Conservation (phyloP, 2,113 vertebrate species). For the Dromaius novaehollandiae region DNA sequence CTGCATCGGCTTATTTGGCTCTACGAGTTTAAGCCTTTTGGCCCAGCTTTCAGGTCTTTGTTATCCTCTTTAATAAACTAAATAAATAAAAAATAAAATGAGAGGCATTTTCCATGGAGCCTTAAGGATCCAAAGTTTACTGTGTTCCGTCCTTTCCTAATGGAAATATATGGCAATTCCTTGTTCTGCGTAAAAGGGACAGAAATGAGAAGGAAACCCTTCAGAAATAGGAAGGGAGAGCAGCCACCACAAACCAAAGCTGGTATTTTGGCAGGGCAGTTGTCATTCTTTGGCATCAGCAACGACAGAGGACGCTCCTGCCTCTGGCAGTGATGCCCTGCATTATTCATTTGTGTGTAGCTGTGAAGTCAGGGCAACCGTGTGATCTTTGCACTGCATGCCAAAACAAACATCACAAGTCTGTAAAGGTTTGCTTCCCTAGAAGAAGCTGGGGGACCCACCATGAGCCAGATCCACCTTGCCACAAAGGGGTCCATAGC, state of each 20-base stretch:
- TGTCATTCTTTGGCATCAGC: background rate
- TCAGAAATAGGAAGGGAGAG: background rate
- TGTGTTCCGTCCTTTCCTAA: background rate
- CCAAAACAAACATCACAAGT: background rate
- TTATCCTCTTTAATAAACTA: background rate
- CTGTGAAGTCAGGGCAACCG: background rate
- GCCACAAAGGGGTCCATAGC: background rate
- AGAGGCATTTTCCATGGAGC: background rate
- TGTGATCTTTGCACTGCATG: rapidly evolving
- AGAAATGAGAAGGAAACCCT: background rate
- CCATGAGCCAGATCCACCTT: background rate
- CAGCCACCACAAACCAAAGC: background rate
- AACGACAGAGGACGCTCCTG: background rate
- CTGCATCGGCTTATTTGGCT: background rate
- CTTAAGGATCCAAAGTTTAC: rapidly evolving
- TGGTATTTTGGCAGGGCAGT: background rate
- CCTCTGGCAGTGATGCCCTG: background rate
- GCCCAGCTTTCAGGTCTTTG: background rate
- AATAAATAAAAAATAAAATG: background rate
- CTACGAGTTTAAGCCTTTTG: background rate
- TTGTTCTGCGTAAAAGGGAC: background rate
- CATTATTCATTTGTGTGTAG: background rate
- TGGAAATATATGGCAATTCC: rapidly evolving
- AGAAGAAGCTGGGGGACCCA: background rate
- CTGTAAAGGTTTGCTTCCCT: background rate